Evolutionary conservation across 2,888 invertebrate genomes (phyloP), one percentile per base, ranked within the genome.

Genomic region (Trichogramma dendrolimi): DNA sequence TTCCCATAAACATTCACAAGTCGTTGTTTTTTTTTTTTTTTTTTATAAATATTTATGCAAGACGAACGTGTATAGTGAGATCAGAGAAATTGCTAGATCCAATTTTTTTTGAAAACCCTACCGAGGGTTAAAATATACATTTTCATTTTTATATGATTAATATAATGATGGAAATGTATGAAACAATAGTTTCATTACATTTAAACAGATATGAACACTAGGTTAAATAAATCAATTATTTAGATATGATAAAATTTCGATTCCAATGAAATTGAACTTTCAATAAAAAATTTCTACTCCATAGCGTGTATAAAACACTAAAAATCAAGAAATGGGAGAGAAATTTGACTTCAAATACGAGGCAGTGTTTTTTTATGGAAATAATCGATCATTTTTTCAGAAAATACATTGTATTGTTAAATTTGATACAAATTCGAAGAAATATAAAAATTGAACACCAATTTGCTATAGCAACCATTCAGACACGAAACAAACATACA

Each of bases 21-120:
- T 60, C 52, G 64, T 59, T 62, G 52, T 65, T 55, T 60, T 58
- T 49, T 54, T 57, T 65, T 55, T 60, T 58, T 49, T 54, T 57
- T 65, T 60, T 60, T 55, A 60, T 54, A 62, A 53, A n/a, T 46
- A 8, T 10, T 46, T 46, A 46, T 8, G 10, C 46, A n/a, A 65
- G 61, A 65, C 61, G 60, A 61, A 59, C 61, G 61, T 52, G 58
- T 65, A 65, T 61, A 63, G 56, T 79, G 79, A 79, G 79, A 79
- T 79, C 79, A 79, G 78, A 75, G 75, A 78, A 78, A 77, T 72
- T 74, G 75, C 70, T 69, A 71, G 71, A 71, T 70, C 57, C 54
- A 64, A 58, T 54, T 60, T 61, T 27, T 27, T 27, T 55, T 65
- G 60, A 60, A 58, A 65, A 62, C 14, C 57, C 54, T 54, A 60